Base-by-base conservation (phyloP, 1,140 invertebrate genomes). In the Brevipalpus yothersi region DNA sequence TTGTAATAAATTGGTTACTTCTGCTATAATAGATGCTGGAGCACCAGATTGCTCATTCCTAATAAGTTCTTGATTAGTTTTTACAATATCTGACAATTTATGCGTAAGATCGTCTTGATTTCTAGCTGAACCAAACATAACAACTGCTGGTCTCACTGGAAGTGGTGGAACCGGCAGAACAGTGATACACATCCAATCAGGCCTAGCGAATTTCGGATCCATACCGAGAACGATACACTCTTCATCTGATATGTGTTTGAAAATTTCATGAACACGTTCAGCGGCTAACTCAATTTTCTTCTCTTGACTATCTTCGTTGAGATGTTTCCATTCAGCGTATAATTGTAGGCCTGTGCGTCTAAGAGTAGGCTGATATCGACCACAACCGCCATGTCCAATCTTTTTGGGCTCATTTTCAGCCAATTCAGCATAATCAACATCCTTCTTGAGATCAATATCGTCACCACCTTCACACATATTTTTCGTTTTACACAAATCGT, bases 101-200 rank as follows among this genome's bases (percentile, higher is more conserved):
- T 99, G 92, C 0, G 95, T 99, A 62, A 99, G 79, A 80, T 99
- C 95, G 71, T 99, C 95, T 73, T 95, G 81, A 47, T 97, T 98
- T 70, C 90, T 85, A 0, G 93, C 92, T 1, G 92, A 90, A 17
- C 95, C 94, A 72, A 94, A 93, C 87, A 98, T 98, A 15, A 98
- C 90, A 7, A 99, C 94, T 56, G 94, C 92, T 1, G 95, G 95
- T 66, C 94, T 76, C 4, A 82, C 79, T 43, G 84, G 79, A 8
- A 99, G 70, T 4, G 95, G 94, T 12, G 95, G 93, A 0, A 99
- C 95, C 9, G 95, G 94, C 57, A 99, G 72, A 5, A 95, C 90
- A 9, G 93, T 96, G 2, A 93, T 77, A 53, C 99, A 84, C 93
- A 99, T 97, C 93, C 94, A 99, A 76, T 99, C 94, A 13, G 95